Evolutionary conservation across 1,140 invertebrate species (phyloP).

Genomic region (Tetramorium parvispinum): DNA sequence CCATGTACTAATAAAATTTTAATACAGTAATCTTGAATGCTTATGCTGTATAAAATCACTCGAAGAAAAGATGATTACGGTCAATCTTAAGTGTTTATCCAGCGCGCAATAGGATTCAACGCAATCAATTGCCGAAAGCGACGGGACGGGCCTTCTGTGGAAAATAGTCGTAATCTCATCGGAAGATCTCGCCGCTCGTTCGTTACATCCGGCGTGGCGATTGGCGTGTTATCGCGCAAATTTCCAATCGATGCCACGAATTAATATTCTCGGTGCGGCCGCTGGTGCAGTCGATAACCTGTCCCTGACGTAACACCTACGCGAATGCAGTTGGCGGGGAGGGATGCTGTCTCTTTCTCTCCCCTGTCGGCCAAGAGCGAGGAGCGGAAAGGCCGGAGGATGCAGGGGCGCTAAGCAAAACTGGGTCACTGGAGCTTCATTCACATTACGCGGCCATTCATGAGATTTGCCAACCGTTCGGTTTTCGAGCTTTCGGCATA

Average conservation of each 20-base stretch:
- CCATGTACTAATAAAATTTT: neutral
- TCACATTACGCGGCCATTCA: constrained; percentile 86
- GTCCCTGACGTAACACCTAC: constrained; percentile 79
- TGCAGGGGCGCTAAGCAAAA: constrained; percentile 72
- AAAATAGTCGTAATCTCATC: constrained; percentile 42
- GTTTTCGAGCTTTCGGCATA: constrained; percentile 74
- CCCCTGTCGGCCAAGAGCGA: constrained; percentile 19
- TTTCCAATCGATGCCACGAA: constrained; percentile 72
- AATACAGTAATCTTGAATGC: neutral
- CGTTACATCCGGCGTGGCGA: constrained; percentile 38
- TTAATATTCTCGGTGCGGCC: constrained; percentile 72
- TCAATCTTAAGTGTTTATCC: neutral
- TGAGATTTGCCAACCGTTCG: constrained; percentile 84
- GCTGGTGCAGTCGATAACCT: constrained; percentile 76
- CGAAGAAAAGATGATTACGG: neutral
- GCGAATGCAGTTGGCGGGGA: constrained; percentile 55
- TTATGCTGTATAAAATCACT: neutral
- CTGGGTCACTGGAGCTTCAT: constrained; percentile 86
- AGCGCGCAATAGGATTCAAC: neutral
- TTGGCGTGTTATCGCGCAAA: constrained; percentile 67
- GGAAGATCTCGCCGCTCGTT: constrained; percentile 18
- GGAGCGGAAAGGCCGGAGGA: constrained; percentile 57
- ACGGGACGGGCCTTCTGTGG: no score
- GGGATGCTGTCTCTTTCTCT: neutral
- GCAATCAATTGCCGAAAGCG: neutral